These are phyloP conservation scores for Chaetodon auriga DNA, from an alignment of 2,113 vertebrate genomes.

Conservation along the genomic window DNA sequence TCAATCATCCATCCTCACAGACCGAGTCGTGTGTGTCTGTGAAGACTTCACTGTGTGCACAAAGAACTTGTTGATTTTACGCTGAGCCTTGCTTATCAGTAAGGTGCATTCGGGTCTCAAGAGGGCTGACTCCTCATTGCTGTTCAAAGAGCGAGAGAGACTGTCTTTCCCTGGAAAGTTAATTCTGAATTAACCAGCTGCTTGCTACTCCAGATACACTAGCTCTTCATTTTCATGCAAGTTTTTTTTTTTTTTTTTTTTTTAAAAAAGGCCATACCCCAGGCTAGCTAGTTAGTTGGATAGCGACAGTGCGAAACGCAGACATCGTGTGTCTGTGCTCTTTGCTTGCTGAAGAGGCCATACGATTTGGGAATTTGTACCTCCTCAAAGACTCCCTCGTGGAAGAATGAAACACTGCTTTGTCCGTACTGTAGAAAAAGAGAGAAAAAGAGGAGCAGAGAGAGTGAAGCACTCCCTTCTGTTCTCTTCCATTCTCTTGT, in stretches of 20 bases:
- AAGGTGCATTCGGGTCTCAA: not conserved
- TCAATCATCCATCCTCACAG: not conserved
- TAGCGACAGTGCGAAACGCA: not conserved
- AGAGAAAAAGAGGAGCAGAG: not conserved
- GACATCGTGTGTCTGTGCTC: slow-evolving; percentile 2
- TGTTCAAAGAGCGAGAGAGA: not conserved
- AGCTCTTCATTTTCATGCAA: not conserved
- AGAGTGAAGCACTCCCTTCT: slow-evolving; percentile 16
- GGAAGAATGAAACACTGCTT: slow-evolving; percentile 55
- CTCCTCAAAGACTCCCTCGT: slow-evolving; percentile 54
- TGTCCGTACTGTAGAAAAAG: slow-evolving; percentile 45
- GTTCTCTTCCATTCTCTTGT: slow-evolving; percentile 56
- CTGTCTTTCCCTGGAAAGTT: not conserved
- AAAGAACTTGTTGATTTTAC: slow-evolving; percentile 12
- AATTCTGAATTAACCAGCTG: not conserved
- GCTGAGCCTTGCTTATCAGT: not conserved
- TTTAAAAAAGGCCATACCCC: not conserved
- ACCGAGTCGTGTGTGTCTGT: not conserved
- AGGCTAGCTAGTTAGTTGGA: not conserved
- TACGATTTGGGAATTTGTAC: slow-evolving; percentile 41
- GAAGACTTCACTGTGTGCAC: not conserved
- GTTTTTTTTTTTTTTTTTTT: too few relatives aligned
- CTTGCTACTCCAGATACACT: not conserved
- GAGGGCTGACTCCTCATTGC: not conserved
- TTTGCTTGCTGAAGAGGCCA: slow-evolving; percentile 1